Evolutionary conservation across 2,888 invertebrate species (phyloP).

Genomic region (Pheosia gnoma): DNA sequence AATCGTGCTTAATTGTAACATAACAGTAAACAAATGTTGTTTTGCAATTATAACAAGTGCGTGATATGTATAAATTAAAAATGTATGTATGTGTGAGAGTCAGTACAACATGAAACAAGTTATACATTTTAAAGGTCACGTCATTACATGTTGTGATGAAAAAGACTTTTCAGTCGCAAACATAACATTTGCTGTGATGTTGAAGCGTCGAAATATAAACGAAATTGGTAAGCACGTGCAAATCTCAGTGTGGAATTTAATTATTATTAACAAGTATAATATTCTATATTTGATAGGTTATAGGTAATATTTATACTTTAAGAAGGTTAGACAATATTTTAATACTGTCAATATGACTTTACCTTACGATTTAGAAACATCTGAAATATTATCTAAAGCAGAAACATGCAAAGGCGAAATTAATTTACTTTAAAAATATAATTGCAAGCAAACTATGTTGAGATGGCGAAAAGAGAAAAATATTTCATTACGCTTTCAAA

Average conservation of each 20-base stretch:
- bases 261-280: conserved; percentile 23
- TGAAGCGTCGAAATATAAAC: conserved; percentile 55
- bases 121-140: conserved; percentile 31
- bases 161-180: conserved; percentile 41
- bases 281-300: conserved; percentile 27
- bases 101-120: conserved; percentile 42
- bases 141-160: conserved; percentile 40
- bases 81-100: conserved; percentile 40
- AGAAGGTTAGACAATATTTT: conserved; percentile 34
- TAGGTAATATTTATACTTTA: conserved; percentile 29
- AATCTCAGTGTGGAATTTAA: conserved; percentile 41
- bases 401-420: conserved; percentile 61
- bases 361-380: conserved; percentile 33
- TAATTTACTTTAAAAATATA: conserved; percentile 37
- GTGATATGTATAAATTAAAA: conserved; percentile 42
- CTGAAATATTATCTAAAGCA: conserved; percentile 44
- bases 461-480: conserved; percentile 54
- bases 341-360: conserved; percentile 31
- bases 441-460: conserved; percentile 68
- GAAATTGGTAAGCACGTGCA: conserved; percentile 65
- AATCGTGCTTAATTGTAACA: conserved; percentile 2
- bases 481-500: conserved; percentile 9
- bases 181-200: conserved; percentile 52
- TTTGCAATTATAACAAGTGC: conserved; percentile 41
- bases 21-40: neutral